A percentile compares a stretch with the other conserved stretches of the same genome.
These are phyloP conservation scores for Apocrypta bakeri DNA, from an alignment of 1,140 invertebrate species.

Conservation along the genomic window DNA sequence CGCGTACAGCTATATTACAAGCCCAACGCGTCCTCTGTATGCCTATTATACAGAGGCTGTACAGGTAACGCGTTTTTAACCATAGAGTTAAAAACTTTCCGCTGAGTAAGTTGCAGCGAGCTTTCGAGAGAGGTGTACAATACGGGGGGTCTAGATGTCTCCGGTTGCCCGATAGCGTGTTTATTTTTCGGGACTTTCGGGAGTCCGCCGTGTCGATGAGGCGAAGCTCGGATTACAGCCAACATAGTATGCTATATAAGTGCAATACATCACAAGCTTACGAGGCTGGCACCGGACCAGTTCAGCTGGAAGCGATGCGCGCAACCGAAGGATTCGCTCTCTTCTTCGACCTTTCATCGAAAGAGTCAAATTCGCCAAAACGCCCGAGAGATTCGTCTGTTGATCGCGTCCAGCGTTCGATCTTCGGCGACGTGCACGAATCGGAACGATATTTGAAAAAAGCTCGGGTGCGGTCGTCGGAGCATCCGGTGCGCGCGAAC, in stretches of 20 bases:
- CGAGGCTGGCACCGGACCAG: neutral
- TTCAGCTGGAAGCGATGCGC: neutral
- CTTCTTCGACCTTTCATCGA: neutral
- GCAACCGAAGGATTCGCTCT: neutral
- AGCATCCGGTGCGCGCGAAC: slow-evolving; percentile 52
- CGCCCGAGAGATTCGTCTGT: too few species aligned
- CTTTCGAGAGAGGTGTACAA: too few species aligned
- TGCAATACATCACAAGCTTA: too few species aligned
- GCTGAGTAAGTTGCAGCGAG: neutral
- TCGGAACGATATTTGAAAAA: slow-evolving; percentile 18
- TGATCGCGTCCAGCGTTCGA: too few species aligned
- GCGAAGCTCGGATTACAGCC: slow-evolving; percentile 26
- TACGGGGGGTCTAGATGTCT: slow-evolving; percentile 49
- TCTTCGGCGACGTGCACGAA: too few species aligned
- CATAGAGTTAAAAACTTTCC: too few species aligned
- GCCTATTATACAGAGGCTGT: too few species aligned
- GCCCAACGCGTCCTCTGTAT: too few species aligned
- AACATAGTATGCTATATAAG: neutral
- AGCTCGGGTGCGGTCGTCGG: slow-evolving; percentile 60
- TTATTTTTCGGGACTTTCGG: neutral
- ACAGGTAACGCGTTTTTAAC: too few species aligned
- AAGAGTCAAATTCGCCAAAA: too few species aligned
- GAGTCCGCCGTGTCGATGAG: neutral
- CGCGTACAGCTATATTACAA: neutral
- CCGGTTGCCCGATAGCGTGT: neutral